A percentile compares a stretch with the other conserved stretches of the same genome.
phyloP scores from a whole-genome alignment of 2,113 vertebrate genomes.

The Phocoena phocoena region DNA sequence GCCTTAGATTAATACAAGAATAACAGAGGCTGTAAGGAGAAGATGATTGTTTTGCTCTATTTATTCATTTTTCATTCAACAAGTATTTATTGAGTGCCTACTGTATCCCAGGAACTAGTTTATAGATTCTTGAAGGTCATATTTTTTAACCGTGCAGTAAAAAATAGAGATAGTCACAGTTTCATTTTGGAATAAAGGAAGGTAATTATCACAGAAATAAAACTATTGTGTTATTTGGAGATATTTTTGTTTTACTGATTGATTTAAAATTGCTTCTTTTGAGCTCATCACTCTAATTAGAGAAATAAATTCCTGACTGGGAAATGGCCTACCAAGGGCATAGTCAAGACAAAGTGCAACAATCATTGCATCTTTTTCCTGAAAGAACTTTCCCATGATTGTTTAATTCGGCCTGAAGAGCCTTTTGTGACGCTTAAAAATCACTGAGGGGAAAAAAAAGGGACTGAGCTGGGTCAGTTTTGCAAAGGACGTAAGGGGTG shows the following conservation, averaged over 20 bases:
- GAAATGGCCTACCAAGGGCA: not conserved
- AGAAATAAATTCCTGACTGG: not conserved
- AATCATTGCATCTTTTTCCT: conserved; percentile 48
- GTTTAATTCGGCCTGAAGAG: conserved; percentile 45
- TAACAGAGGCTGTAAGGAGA: not conserved
- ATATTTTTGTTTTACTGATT: conserved; percentile 38
- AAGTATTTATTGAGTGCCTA: not conserved
- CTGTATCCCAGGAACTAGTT: not conserved
- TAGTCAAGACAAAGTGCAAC: not conserved
- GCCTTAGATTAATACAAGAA: not conserved
- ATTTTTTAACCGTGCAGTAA: not conserved
- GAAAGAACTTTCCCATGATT: conserved; percentile 55
- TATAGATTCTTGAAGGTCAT: not conserved
- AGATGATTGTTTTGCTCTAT: not conserved
- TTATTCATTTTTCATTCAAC: not conserved
- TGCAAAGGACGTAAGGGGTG: not conserved
- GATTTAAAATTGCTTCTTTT: conserved; percentile 34
- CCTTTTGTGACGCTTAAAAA: conserved; percentile 59
- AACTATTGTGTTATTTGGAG: not conserved
- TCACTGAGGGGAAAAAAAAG: not conserved
- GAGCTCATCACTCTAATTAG: not conserved
- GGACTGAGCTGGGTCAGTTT: not conserved
- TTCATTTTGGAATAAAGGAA: conserved; percentile 11
- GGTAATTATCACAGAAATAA: conserved; percentile 4
- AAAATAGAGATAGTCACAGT: not conserved